These are phyloP conservation scores for Ctenochaetus hawaiiensis DNA, from an alignment of 2,797 vertebrate species.

Conservation along the genomic window DNA sequence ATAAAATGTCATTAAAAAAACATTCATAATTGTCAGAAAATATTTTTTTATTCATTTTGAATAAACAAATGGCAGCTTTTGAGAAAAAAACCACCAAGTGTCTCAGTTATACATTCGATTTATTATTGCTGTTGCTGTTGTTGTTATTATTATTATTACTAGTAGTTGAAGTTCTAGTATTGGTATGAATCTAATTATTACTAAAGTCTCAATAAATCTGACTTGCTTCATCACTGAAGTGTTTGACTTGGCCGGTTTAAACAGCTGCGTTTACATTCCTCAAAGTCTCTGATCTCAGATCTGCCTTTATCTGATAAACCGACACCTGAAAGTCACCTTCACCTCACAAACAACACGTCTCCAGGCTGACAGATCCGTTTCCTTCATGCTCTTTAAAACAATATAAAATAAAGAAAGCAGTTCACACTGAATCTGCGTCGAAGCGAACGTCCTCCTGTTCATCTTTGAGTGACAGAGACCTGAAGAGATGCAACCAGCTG, in stretches of 20 bases:
- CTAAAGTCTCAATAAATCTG: not conserved
- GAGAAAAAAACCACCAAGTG: too few species aligned
- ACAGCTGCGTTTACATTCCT: not conserved
- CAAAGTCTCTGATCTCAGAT: not conserved
- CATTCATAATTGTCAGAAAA: not conserved
- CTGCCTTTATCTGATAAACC: not conserved
- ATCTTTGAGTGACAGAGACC: too few species aligned
- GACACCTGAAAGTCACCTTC: constrained; percentile 25
- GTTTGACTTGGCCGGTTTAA: not conserved
- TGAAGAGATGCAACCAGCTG: too few species aligned
- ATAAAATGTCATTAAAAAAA: not conserved
- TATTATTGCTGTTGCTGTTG: too few species aligned
- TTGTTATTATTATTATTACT: too few species aligned
- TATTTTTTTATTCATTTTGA: too few species aligned
- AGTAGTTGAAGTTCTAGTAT: too few species aligned
- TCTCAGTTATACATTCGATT: too few species aligned
- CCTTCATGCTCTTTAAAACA: not conserved
- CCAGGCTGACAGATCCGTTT: not conserved
- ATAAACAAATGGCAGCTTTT: too few species aligned
- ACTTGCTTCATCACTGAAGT: not conserved
- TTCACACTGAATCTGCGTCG: not conserved
- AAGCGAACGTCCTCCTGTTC: too few species aligned
- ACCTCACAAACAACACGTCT: not conserved
- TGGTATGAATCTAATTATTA: not conserved
- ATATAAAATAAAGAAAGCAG: not conserved